A percentile compares a stretch with the other conserved stretches of the same genome.
Evolutionary conservation across 2,888 invertebrate species (phyloP).

Genomic region (Phalera bucephala): DNA sequence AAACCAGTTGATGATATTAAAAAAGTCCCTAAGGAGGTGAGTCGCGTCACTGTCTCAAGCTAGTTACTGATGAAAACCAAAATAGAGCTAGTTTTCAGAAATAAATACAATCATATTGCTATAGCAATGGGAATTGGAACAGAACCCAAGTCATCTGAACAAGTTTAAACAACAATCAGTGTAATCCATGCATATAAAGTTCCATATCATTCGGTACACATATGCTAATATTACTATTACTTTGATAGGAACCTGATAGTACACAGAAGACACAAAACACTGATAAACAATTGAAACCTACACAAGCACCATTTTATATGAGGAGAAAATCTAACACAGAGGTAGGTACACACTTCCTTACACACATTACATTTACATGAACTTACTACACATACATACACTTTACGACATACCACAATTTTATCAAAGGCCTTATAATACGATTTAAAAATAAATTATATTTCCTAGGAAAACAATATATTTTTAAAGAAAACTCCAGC

Average conservation of each 20-base stretch:
- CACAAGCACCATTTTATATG: slow-evolving; percentile 43
- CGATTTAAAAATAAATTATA: no score
- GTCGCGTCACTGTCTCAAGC: not conserved
- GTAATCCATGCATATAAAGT: no score
- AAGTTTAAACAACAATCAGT: no score
- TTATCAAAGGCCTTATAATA: no score
- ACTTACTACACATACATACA: slow-evolving; percentile 6
- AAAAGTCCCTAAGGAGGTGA: slow-evolving; percentile 9
- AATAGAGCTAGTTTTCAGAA: no score
- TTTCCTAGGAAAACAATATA: slow-evolving; percentile 11
- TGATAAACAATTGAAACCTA: slow-evolving; percentile 32
- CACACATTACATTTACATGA: slow-evolving; percentile 2
- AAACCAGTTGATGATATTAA: slow-evolving; percentile 5
- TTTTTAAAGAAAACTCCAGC: slow-evolving; percentile 8
- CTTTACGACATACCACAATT: no score
- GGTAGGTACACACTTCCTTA: slow-evolving; percentile 33
- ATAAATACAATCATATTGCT: no score
- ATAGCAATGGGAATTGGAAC: not conserved
- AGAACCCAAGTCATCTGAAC: not conserved
- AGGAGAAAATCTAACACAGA: slow-evolving; percentile 47
- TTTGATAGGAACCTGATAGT: slow-evolving; percentile 44
- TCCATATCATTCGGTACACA: no score
- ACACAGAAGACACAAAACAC: slow-evolving; percentile 26
- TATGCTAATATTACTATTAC: slow-evolving; percentile 10
- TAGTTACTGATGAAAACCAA: not conserved